A percentile compares a stretch with the other conserved stretches of the same genome.
Conservation (phyloP, 2,797 vertebrate species). For the Amblyopsis hoosieri region DNA sequence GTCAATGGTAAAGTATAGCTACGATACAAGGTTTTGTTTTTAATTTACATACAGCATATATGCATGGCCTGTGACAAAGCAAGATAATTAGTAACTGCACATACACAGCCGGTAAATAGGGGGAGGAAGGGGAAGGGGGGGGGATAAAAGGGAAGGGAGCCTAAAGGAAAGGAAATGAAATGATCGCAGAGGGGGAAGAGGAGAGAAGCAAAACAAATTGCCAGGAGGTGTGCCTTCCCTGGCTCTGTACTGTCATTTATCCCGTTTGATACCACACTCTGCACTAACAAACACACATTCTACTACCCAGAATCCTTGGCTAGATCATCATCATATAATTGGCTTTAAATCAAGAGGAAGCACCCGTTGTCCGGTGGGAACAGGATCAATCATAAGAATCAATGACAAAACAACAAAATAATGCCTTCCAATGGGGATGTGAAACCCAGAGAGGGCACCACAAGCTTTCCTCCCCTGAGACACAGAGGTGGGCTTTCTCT, state of each 20-base stretch:
- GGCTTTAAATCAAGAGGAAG: slow-evolving; percentile 73
- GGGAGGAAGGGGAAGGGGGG: too few species aligned
- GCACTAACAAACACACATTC: slow-evolving; percentile 41
- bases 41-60: too few species aligned
- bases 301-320: slow-evolving; percentile 26
- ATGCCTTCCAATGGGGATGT: slow-evolving; percentile 50
- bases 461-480: slow-evolving; percentile 22
- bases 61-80: too few species aligned
- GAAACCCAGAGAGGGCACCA: slow-evolving; percentile 17
- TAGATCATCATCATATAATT: slow-evolving; percentile 69
- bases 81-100: too few species aligned
- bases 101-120: too few species aligned
- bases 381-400: slow-evolving; percentile 64
- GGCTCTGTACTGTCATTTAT: slow-evolving; percentile 46
- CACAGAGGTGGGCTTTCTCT: slow-evolving; percentile 31
- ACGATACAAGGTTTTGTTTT: too few species aligned
- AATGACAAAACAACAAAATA: slow-evolving; percentile 60
- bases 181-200: neutral
- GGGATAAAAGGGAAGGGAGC: neutral
- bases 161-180: neutral
- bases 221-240: neutral
- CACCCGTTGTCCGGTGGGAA: slow-evolving; percentile 34
- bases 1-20: too few species aligned
- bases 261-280: slow-evolving; percentile 23
- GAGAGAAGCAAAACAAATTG: slow-evolving; percentile 12